Evolutionary conservation across 2,888 invertebrate genomes (phyloP).

Genomic region (Oligia strigilis): DNA sequence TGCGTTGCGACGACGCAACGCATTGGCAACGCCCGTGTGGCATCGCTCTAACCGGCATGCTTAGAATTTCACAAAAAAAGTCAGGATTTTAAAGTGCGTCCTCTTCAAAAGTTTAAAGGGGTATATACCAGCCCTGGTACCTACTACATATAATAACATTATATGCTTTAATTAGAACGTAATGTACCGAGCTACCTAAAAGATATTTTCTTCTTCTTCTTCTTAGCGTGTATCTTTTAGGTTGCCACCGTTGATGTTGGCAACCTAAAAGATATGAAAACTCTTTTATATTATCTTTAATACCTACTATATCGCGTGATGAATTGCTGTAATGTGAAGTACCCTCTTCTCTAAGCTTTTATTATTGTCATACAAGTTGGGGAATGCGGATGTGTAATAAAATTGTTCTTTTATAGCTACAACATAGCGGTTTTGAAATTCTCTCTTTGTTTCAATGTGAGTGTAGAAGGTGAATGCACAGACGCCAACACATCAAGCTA

Average conservation of each 20-base stretch:
- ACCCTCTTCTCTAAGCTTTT: not conserved
- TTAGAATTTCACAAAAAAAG: not conserved
- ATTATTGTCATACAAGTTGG: conserved; percentile 14
- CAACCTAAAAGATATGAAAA: not conserved
- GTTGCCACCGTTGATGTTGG: too few relatives aligned
- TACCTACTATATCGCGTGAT: not conserved
- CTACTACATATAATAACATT: not conserved
- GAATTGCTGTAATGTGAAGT: conserved; percentile 2
- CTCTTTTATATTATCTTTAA: not conserved
- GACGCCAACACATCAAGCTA: too few relatives aligned
- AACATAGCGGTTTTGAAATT: not conserved
- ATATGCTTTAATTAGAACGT: not conserved
- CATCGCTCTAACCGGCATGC: too few relatives aligned
- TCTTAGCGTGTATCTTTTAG: too few relatives aligned
- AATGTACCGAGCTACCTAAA: not conserved
- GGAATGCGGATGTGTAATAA: not conserved
- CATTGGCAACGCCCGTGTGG: too few relatives aligned
- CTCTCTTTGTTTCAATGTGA: not conserved
- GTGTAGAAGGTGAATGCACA: not conserved
- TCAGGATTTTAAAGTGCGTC: too few relatives aligned
- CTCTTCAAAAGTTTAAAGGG: too few relatives aligned
- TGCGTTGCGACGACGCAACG: not conserved
- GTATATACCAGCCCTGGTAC: too few relatives aligned
- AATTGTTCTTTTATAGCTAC: conserved; percentile 7
- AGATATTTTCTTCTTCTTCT: too few relatives aligned